Percentiles rank a stretch among this genome's conserved stretches.
Conservation (phyloP, 1,140 invertebrate species). For the Ericerus pela region DNA sequence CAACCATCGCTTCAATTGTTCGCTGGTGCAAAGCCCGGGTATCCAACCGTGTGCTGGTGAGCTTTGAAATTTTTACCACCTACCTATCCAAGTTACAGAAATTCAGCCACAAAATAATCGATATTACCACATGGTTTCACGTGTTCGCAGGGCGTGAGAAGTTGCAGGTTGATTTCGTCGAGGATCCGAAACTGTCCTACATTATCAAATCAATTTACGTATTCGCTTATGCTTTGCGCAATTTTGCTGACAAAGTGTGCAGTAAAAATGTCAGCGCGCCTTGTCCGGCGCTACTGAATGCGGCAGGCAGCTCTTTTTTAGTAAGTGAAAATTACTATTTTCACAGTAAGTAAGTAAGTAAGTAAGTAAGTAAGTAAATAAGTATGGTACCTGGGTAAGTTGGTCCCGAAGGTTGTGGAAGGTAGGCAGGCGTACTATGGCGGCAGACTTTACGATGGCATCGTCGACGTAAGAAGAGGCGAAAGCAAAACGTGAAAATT, state of each 20-base stretch:
- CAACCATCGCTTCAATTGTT: slow-evolving; percentile 52
- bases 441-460: too few relatives aligned
- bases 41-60: slow-evolving; percentile 10
- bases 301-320: neutral
- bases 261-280: slow-evolving; percentile 30
- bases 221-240: slow-evolving; percentile 48
- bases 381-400: too few relatives aligned
- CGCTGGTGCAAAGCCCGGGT: slow-evolving; percentile 28
- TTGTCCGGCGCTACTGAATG: too few relatives aligned
- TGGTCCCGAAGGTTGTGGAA: too few relatives aligned
- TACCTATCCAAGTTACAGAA: neutral
- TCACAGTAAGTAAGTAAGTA: too few relatives aligned
- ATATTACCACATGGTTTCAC: neutral
- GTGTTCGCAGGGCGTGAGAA: neutral
- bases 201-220: slow-evolving; percentile 57
- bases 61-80: slow-evolving; percentile 15
- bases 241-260: slow-evolving; percentile 39
- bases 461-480: too few relatives aligned
- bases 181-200: slow-evolving; percentile 63
- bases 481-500: too few relatives aligned
- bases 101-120: neutral
- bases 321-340: neutral
- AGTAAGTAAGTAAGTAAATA: too few relatives aligned
- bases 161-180: slow-evolving; percentile 26
- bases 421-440: too few relatives aligned